Evolutionary conservation across 2,113 vertebrate genomes (phyloP).

Genomic region (Gallinago media): DNA sequence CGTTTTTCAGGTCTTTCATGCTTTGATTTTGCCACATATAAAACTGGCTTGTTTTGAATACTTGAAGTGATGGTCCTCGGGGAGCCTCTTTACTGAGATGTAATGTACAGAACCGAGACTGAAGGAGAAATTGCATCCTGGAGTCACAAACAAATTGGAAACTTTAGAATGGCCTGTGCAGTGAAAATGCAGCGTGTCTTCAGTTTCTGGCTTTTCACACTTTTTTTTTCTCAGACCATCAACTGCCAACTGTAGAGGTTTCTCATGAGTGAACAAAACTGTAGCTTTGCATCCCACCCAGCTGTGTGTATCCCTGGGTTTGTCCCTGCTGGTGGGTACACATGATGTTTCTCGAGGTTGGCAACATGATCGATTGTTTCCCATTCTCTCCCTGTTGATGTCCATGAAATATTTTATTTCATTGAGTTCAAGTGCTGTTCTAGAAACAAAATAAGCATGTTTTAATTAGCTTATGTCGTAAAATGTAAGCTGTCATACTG

Average conservation of each 20-base stretch:
- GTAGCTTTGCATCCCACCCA: background rate
- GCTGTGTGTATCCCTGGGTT: background rate
- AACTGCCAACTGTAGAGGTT: background rate
- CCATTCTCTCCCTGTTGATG: background rate
- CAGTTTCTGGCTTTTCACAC: background rate
- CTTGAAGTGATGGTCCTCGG: background rate
- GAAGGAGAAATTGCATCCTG: background rate
- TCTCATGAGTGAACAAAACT: background rate
- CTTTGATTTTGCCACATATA: background rate
- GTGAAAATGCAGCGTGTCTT: background rate
- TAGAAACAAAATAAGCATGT: slow-evolving; percentile 14
- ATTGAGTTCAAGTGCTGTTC: background rate
- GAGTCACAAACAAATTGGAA: background rate
- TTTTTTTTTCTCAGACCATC: background rate
- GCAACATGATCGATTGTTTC: background rate
- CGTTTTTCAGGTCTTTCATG: background rate
- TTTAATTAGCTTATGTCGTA: slow-evolving; percentile 43
- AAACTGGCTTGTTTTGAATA: background rate
- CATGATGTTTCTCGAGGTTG: background rate
- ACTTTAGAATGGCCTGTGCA: background rate
- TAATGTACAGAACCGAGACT: background rate
- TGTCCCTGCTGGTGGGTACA: background rate
- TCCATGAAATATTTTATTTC: slow-evolving; percentile 1
- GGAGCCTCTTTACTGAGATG: background rate
- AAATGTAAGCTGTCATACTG: slow-evolving; percentile 36